These are phyloP conservation scores for Philonicus albiceps DNA, from an alignment of 2,888 invertebrate species.

Conservation along the genomic window DNA sequence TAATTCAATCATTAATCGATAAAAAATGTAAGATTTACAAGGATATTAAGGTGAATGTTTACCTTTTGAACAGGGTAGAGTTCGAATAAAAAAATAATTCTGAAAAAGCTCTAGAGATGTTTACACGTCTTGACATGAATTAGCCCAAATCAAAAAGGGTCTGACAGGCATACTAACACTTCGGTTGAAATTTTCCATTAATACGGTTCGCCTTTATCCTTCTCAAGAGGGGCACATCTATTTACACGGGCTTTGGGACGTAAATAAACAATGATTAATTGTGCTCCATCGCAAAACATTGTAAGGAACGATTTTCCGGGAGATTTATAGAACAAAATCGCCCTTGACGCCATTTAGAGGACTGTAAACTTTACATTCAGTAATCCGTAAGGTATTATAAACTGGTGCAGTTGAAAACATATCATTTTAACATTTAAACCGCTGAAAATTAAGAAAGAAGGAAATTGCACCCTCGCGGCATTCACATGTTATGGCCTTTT, in stretches of 20 bases:
- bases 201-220: constrained; percentile 13
- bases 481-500: not conserved
- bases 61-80: not conserved
- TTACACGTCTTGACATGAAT: constrained; percentile 27
- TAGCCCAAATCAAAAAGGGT: constrained; percentile 30
- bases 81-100: not conserved
- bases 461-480: not conserved
- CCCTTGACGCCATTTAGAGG: not conserved
- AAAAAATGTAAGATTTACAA: not conserved
- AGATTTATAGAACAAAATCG: not conserved
- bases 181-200: not conserved
- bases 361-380: not conserved
- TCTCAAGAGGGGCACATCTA: not conserved
- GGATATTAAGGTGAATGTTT: not conserved
- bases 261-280: constrained; percentile 26
- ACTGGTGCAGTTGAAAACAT: not conserved
- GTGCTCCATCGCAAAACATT: constrained; percentile 4
- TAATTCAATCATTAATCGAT: not conserved
- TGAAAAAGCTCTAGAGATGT: not conserved
- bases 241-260: not conserved
- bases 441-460: not conserved
- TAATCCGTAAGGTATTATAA: not conserved
- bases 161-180: constrained; percentile 13
- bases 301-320: not conserved
- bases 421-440: not conserved